These are phyloP conservation scores for Apotomis turbidana DNA, from an alignment of 2,888 invertebrate species.

Conservation along the genomic window DNA sequence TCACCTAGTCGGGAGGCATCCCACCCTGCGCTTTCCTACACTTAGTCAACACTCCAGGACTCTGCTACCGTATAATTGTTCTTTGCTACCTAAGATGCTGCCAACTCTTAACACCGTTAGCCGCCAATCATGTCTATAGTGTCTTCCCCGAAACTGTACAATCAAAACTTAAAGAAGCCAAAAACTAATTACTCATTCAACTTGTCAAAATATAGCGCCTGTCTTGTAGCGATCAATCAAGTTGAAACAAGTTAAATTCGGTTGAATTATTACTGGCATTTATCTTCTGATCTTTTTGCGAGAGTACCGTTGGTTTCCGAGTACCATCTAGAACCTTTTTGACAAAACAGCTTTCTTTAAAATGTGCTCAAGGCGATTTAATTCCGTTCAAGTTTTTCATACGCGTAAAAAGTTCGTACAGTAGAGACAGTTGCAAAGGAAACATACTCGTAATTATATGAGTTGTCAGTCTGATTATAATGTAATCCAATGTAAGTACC, in stretches of 20 bases:
- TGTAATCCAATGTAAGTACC: too few relatives aligned
- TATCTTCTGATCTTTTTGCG: conserved; percentile 32
- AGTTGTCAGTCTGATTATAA: too few relatives aligned
- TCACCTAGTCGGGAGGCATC: too few relatives aligned
- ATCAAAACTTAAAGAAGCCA: conserved; percentile 15
- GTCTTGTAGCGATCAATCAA: conserved; percentile 22
- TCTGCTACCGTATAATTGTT: too few relatives aligned
- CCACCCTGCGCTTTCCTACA: too few relatives aligned
- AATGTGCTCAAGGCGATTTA: background rate
- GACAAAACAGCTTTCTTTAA: conserved; percentile 17
- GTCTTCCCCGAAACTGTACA: background rate
- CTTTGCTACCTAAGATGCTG: too few relatives aligned
- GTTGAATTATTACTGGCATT: conserved; percentile 30
- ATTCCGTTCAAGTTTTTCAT: background rate
- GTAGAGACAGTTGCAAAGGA: too few relatives aligned
- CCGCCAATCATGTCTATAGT: background rate
- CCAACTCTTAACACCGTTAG: too few relatives aligned
- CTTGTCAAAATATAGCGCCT: conserved; percentile 1
- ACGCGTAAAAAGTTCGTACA: background rate
- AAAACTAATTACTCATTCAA: conserved; percentile 14
- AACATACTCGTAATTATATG: too few relatives aligned
- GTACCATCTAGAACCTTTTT: conserved; percentile 7
- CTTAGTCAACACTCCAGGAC: too few relatives aligned
- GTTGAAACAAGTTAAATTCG: conserved; percentile 13
- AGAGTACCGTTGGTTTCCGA: conserved; percentile 27